Base-by-base conservation (phyloP, 2,113 vertebrate species). In the Callipepla californica region DNA sequence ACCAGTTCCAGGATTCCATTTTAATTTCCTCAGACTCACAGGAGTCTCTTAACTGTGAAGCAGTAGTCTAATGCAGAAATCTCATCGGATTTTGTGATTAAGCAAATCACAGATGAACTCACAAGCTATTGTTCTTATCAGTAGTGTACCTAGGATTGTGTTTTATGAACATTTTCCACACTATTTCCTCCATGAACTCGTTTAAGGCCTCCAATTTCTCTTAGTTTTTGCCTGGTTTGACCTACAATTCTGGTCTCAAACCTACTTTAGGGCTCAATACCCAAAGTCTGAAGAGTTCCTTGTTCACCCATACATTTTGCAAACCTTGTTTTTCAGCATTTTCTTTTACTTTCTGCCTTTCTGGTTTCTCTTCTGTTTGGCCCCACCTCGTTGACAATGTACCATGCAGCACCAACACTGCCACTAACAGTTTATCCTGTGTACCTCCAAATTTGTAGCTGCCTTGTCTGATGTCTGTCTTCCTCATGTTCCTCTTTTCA, bases 381-480 rank as follows among this genome's bases (percentile, higher is more conserved):
- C 42, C 59, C 17, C 4, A 6, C 8, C n/a, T 62, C 17, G 14
- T 26, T 87, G 81, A 34, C 66, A 25, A 7, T 7, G 0, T 8
- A 36, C 6, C 68, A 62, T 13, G 28, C 11, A 55, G n/a, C 12
- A 19, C 0, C 4, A 80, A 21, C 14, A 58, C 28, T 36, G 40
- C 57, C 66, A 42, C 42, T 18, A 70, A 48, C 30, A 80, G 26
- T 23, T 55, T 23, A 36, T 7, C 30, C 65, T 16, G 51, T 1
- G 7, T 74, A 63, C 19, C n/a, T 77, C 59, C 51, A 34, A 47
- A 36, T 38, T 48, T 4, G 1, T 25, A 77, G 68, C 23, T 2
- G 1, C 40, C 34, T 62, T 3, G 0, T 65, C 55, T 3, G 4
- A 1, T 3, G 7, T 36, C 79, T 75, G 68, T 55, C 89, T 72